Evolutionary conservation across 2,888 invertebrate genomes (phyloP).

Genomic region (Microctonus aethiopoides): DNA sequence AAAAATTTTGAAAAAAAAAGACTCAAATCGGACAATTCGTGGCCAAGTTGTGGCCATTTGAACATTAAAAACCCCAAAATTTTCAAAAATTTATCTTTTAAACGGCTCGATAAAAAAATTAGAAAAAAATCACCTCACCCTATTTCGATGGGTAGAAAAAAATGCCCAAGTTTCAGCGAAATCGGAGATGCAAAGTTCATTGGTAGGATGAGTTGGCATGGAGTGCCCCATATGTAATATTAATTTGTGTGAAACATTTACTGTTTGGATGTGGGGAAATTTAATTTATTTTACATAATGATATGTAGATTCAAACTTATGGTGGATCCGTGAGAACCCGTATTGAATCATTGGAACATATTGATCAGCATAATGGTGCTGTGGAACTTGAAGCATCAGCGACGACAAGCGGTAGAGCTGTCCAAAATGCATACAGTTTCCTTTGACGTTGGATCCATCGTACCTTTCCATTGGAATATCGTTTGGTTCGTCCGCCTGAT

Average conservation of each 20-base stretch:
- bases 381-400: constrained; percentile 56
- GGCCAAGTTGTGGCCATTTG: no score
- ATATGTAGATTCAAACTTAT: constrained; percentile 80
- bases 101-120: no score
- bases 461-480: constrained; percentile 55
- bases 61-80: no score
- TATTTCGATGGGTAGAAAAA: no score
- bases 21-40: no score
- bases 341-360: constrained; percentile 80
- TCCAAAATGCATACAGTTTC: constrained; percentile 76
- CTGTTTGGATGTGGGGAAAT: not conserved
- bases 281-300: constrained; percentile 21
- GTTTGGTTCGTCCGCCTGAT: constrained; percentile 56
- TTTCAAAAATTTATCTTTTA: no score
- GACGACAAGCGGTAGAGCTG: constrained; percentile 68
- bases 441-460: constrained; percentile 68
- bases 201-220: no score
- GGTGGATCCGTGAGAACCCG: constrained; percentile 86
- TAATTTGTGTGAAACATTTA: not conserved
- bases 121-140: no score
- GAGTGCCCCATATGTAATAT: no score
- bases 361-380: constrained; percentile 67
- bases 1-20: no score
- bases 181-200: no score
- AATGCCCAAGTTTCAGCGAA: no score